A percentile compares a stretch with the other conserved stretches of the same genome.
Conservation (phyloP, 2,113 vertebrate species). For the Coracopsis vasa region DNA sequence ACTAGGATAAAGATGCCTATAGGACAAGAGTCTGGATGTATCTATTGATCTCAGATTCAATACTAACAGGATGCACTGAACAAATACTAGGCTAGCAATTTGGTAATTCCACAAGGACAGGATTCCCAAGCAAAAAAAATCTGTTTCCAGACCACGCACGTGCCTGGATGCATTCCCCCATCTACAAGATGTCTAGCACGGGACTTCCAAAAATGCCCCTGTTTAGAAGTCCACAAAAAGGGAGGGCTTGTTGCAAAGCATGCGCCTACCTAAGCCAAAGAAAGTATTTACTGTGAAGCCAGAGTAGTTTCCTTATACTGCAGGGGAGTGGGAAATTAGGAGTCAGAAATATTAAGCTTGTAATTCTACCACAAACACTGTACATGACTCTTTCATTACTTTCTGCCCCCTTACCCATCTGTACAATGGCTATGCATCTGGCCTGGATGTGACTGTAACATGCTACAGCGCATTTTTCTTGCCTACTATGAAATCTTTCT, state of each 20-base stretch:
- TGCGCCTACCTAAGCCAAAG: not conserved
- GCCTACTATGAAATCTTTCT: not conserved
- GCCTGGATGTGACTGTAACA: not conserved
- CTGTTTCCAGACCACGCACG: not conserved
- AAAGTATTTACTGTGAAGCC: not conserved
- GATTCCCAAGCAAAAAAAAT: not conserved
- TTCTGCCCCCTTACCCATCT: not conserved
- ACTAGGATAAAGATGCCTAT: not conserved
- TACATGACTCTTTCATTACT: not conserved
- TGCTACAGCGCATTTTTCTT: not conserved
- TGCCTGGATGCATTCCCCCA: not conserved
- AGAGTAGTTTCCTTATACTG: not conserved
- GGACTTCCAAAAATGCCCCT: not conserved
- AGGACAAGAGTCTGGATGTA: not conserved
- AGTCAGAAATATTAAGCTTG: not conserved
- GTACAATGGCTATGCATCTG: not conserved
- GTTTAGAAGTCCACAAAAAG: not conserved
- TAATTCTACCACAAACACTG: not conserved
- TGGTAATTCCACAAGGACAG: not conserved
- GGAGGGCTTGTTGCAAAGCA: not conserved
- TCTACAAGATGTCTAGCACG: not conserved
- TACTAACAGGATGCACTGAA: not conserved
- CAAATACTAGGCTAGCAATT: not conserved
- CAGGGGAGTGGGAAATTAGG: not conserved
- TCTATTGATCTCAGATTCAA: not conserved